Evolutionary conservation across 2,888 invertebrate species (phyloP).

Genomic region (Phlogophora meticulosa): DNA sequence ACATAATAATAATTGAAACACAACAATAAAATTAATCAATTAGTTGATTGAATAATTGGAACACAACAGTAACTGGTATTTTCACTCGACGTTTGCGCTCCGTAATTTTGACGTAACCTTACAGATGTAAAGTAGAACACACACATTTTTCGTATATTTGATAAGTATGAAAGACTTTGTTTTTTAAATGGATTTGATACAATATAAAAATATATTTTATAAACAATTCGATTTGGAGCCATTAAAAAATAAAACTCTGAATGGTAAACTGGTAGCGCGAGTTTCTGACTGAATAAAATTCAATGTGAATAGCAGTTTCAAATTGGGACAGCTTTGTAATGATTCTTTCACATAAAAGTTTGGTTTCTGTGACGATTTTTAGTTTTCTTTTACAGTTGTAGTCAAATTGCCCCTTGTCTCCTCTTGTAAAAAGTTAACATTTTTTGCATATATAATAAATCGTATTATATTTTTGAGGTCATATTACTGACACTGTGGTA

Average conservation of each 20-base stretch:
- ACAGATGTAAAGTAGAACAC: too few relatives aligned
- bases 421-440: neutral
- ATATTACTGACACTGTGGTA: neutral
- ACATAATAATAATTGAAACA: too few relatives aligned
- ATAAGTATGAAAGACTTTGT: too few relatives aligned
- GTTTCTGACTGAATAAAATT: neutral
- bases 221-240: neutral
- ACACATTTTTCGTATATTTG: too few relatives aligned
- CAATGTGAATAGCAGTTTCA: neutral
- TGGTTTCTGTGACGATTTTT: neutral
- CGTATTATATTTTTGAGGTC: neutral
- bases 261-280: neutral
- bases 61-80: too few relatives aligned
- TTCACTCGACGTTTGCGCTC: too few relatives aligned
- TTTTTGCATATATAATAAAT: neutral
- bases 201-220: neutral
- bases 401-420: neutral
- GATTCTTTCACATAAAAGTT: neutral
- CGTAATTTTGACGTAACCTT: too few relatives aligned
- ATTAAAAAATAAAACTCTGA: neutral
- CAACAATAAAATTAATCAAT: too few relatives aligned
- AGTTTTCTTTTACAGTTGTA: neutral
- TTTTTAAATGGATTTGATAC: neutral
- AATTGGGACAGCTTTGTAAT: neutral
- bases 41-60: too few relatives aligned